These are phyloP conservation scores for Morone saxatilis DNA, from an alignment of 2,113 vertebrate genomes.

Conservation along the genomic window DNA sequence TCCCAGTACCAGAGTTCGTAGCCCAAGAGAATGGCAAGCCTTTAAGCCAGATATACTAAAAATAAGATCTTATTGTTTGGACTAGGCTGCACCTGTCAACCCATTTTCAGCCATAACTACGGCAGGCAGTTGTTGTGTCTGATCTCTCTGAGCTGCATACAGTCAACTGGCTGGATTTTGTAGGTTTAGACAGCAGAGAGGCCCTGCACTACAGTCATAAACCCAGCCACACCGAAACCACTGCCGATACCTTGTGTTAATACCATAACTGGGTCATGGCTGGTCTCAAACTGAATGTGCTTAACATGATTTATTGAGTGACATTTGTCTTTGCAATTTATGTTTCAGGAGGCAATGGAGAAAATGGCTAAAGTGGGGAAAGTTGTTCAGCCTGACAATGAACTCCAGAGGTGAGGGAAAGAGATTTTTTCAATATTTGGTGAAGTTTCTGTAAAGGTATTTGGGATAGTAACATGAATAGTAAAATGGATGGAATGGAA, in stretches of 20 bases:
- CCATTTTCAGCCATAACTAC: slow-evolving; percentile 51
- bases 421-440: background rate
- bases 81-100: slow-evolving; percentile 68
- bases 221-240: slow-evolving; percentile 6
- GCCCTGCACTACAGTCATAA: slow-evolving; percentile 51
- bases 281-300: slow-evolving; percentile 22
- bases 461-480: background rate
- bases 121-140: slow-evolving; percentile 67
- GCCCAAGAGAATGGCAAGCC: slow-evolving; percentile 23
- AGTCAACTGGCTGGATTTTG: slow-evolving; percentile 44
- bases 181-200: slow-evolving; percentile 51
- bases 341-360: slow-evolving; percentile 92
- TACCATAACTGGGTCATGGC: slow-evolving; percentile 54
- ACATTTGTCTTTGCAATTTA: slow-evolving; percentile 30
- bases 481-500: background rate
- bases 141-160: slow-evolving; percentile 58
- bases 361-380: slow-evolving; percentile 93
- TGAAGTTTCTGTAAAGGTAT: background rate
- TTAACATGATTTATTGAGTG: slow-evolving; percentile 47
- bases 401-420: slow-evolving; percentile 87
- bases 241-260: slow-evolving; percentile 20
- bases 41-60: slow-evolving; percentile 74
- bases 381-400: slow-evolving; percentile 86
- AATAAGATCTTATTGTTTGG: slow-evolving; percentile 70
- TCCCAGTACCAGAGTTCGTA: slow-evolving; percentile 24